Evolutionary conservation across 2,888 invertebrate species (phyloP), one percentile per base, ranked within the genome.

Genomic region (Saturnia japonica): DNA sequence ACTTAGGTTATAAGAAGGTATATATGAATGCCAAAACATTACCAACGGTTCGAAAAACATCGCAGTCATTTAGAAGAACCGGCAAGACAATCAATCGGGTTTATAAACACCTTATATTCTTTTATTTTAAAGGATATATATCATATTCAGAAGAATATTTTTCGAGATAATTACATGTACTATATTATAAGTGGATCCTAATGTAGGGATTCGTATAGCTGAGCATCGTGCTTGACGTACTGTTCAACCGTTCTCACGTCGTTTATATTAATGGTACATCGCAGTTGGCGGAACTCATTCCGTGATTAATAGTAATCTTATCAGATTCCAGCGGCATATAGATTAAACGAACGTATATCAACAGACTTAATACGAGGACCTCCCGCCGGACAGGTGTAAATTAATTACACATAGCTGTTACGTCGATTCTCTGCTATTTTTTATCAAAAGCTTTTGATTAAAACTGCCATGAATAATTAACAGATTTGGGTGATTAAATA

Each of bases 251-350:
- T 40, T 19, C 19, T 28, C 54, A 16, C 11, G 66, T 42, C 22
- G 42, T 69, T 62, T 28, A 45, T 62, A 25, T 40, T 64, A 51
- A 67, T 42, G 25, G 25, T 25, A 60, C n/a, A n/a, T 45, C n/a
- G 60, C 68, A 68, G 42, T 68, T 54, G 78, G 76, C 78, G 80
- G 81, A 85, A 85, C 83, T 87, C 83, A 81, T 82, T 82, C 77
- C 74, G 81, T 88, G 88, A 90, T 89, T 89, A 88, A 91, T 89
- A 87, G 85, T 84, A 85, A 89, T 88, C 87, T 90, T 88, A 88
- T 91, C 89, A 86, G 87, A 88, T 89, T 86, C 84, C 81, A 85
- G 80, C 83, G 83, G 70, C 51, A 85, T 86, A 84, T 84, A 86
- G 83, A 87, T 86, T 88, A 83, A 84, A 82, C 85, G 82, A 78